A percentile compares a stretch with the other conserved stretches of the same genome.
Conservation (phyloP, 2,888 invertebrate genomes). For the Dichetophora obliterata region DNA sequence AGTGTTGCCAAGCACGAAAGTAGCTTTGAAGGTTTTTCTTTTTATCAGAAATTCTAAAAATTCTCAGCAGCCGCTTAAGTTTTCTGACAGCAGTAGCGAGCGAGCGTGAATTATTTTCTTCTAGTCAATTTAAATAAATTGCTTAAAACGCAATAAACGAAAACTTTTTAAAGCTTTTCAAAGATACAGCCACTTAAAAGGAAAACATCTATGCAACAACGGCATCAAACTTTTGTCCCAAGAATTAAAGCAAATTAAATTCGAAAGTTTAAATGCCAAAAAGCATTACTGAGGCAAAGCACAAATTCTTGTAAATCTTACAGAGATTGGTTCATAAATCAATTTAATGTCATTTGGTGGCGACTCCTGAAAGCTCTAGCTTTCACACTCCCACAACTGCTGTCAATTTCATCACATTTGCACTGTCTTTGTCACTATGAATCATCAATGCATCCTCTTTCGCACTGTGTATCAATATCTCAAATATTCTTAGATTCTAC, state of each 20-base stretch:
- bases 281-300: neutral
- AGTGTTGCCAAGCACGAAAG: neutral
- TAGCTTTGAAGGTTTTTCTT: neutral
- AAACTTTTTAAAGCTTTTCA: neutral
- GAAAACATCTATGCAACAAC: no score
- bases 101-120: conserved; percentile 57
- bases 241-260: no score
- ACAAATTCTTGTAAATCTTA: no score
- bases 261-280: neutral
- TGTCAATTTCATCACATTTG: neutral
- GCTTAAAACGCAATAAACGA: conserved; percentile 40
- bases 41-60: neutral
- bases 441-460: neutral
- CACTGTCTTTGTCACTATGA: neutral
- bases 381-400: neutral
- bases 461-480: conserved; percentile 10
- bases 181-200: neutral
- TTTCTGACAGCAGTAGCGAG: conserved; percentile 1
- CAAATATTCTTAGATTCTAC: neutral
- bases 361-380: neutral
- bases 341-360: neutral
- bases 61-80: conserved; percentile 28
- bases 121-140: conserved; percentile 63
- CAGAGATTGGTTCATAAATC: neutral
- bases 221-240: no score